Evolutionary conservation across 2,797 vertebrate genomes (phyloP).

Genomic region (Sebastes iracundus): DNA sequence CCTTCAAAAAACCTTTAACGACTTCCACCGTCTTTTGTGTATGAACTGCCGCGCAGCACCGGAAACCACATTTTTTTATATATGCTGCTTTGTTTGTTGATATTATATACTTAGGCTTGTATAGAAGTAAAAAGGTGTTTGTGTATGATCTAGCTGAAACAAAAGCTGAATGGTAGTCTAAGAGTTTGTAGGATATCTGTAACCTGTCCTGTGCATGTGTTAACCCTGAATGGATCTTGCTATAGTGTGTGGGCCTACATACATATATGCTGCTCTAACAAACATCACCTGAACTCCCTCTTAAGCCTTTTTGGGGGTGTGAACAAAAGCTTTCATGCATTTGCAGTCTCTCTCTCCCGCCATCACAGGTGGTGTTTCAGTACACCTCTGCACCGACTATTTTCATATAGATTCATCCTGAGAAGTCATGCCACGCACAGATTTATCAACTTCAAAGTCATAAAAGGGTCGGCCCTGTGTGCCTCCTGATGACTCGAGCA

Average conservation of each 20-base stretch:
- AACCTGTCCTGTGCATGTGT: conserved; percentile 79
- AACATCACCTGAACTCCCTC: conserved; percentile 55
- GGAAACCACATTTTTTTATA: conserved; percentile 49
- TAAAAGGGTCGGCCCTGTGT: conserved; percentile 9
- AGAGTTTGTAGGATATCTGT: conserved; percentile 60
- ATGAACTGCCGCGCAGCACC: conserved; percentile 41
- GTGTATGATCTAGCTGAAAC: conserved; percentile 60
- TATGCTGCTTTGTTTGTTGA: conserved; percentile 71
- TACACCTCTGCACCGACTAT: conserved; percentile 54
- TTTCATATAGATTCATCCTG: conserved; percentile 34
- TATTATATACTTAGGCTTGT: conserved; percentile 68
- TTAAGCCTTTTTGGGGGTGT: conserved; percentile 38
- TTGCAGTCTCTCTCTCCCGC: conserved; percentile 40
- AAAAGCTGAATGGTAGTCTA: conserved; percentile 59
- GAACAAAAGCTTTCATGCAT: conserved; percentile 60
- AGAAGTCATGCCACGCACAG: conserved; percentile 64
- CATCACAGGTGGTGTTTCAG: conserved; percentile 16
- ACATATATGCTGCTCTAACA: conserved; percentile 78
- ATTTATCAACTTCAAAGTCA: conserved; percentile 45
- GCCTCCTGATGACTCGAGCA: conserved; percentile 47
- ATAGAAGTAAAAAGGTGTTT: conserved; percentile 63
- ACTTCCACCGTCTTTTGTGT: conserved; percentile 47
- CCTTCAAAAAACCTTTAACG: conserved; percentile 32
- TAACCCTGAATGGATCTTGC: conserved; percentile 63
- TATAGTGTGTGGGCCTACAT: conserved; percentile 69